Percentiles rank a stretch among this genome's conserved stretches.
Evolutionary conservation across 2,113 vertebrate species (phyloP).

Genomic region (Laterallus jamaicensis): DNA sequence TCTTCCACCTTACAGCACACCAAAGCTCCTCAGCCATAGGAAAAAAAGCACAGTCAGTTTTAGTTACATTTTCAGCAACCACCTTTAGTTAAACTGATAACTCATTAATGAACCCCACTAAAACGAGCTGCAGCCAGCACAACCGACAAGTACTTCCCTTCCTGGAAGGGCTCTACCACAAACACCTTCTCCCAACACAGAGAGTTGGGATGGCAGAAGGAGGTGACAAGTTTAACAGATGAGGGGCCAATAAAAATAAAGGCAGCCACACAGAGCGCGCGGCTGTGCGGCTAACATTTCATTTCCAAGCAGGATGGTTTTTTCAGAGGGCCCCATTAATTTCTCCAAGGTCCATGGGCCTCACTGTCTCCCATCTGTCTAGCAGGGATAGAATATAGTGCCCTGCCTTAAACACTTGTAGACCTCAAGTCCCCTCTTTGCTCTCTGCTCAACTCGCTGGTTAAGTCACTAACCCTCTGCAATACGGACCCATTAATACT

Average conservation of each 20-base stretch:
- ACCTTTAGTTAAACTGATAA: neutral
- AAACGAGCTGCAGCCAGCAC: neutral
- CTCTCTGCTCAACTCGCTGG: slow-evolving; percentile 47
- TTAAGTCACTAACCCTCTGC: slow-evolving; percentile 53
- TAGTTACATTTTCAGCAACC: neutral
- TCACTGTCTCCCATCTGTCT: slow-evolving; percentile 64
- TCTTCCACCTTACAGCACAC: neutral
- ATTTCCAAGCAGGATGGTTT: slow-evolving; percentile 48
- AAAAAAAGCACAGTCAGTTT: neutral
- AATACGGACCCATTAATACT: slow-evolving; percentile 59
- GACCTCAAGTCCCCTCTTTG: slow-evolving; percentile 44
- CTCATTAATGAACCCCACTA: neutral
- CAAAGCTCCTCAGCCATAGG: neutral
- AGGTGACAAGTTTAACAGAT: neutral
- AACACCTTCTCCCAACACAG: neutral
- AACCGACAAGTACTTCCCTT: neutral
- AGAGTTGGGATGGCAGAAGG: neutral
- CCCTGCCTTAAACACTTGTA: slow-evolving; percentile 50
- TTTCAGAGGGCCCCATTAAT: slow-evolving; percentile 54
- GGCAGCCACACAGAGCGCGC: neutral
- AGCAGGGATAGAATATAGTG: slow-evolving; percentile 49
- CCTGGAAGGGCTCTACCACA: neutral
- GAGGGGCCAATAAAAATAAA: slow-evolving; percentile 21
- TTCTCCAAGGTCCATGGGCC: slow-evolving; percentile 50
- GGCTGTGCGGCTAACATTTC: slow-evolving; percentile 40